Percentiles rank a stretch among this genome's conserved stretches.
These are phyloP conservation scores for Rosalia funebris DNA, from an alignment of 2,888 invertebrate species.

Conservation along the genomic window DNA sequence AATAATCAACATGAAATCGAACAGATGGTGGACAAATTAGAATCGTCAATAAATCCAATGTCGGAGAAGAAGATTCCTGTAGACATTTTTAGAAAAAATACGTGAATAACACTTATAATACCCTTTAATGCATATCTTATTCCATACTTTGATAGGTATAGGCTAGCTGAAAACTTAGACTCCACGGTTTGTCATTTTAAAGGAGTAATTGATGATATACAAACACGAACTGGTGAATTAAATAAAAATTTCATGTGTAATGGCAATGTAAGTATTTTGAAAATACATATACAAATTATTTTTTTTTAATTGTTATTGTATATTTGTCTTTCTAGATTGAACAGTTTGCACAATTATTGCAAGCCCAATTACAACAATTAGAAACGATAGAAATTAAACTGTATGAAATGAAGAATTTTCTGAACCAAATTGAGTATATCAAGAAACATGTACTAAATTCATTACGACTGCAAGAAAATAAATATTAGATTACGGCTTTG, in stretches of 20 bases:
- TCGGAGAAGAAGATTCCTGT: not conserved
- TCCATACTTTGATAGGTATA: slow-evolving; percentile 13
- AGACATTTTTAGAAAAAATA: slow-evolving; percentile 23
- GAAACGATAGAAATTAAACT: slow-evolving; percentile 33
- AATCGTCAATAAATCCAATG: not conserved
- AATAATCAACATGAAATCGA: slow-evolving; percentile 13
- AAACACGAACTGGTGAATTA: not conserved
- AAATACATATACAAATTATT: not conserved
- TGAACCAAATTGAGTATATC: slow-evolving; percentile 31
- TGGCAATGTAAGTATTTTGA: slow-evolving; percentile 7
- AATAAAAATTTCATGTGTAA: not conserved
- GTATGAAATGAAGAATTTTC: slow-evolving; percentile 18
- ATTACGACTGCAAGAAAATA: slow-evolving; percentile 20
- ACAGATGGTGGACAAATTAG: slow-evolving; percentile 14
- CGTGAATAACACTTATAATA: slow-evolving; percentile 14
- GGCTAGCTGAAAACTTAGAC: slow-evolving; percentile 9
- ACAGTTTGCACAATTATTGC: slow-evolving; percentile 32
- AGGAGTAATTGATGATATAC: slow-evolving; percentile 8
- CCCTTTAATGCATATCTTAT: too few relatives aligned
- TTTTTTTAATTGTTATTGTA: not conserved
- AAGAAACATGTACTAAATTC: slow-evolving; percentile 23
- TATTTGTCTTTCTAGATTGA: slow-evolving; percentile 26
- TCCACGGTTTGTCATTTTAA: slow-evolving; percentile 11
- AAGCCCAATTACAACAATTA: slow-evolving; percentile 28
- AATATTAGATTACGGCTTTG: too few relatives aligned